phyloP scores from a whole-genome alignment of 2,888 invertebrate species.

The Hyposoter dolosus region DNA sequence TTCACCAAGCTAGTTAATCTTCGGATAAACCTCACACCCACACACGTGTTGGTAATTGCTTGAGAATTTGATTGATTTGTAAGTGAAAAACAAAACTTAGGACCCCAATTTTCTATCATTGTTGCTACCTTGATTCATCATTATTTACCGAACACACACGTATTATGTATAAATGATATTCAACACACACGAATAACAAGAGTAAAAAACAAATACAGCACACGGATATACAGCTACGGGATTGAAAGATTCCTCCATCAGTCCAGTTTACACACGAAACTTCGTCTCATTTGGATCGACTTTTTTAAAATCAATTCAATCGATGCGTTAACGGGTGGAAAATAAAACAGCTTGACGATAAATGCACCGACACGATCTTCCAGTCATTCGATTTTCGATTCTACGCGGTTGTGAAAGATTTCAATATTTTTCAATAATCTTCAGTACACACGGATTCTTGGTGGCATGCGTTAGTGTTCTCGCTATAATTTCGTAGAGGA shows the following conservation, averaged over 20 bases:
- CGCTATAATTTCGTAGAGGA: slow-evolving; percentile 70
- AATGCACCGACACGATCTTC: slow-evolving; percentile 21
- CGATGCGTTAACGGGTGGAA: background rate
- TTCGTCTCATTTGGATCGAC: slow-evolving; percentile 28
- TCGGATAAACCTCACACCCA: slow-evolving; percentile 37
- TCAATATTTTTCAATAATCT: background rate
- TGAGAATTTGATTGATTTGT: slow-evolving; percentile 73
- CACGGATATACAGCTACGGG: background rate
- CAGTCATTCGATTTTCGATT: background rate
- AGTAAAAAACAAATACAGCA: background rate
- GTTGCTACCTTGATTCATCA: slow-evolving; percentile 35
- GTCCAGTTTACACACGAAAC: slow-evolving; percentile 10
- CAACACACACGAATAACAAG: slow-evolving; percentile 51
- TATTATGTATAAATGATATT: slow-evolving; percentile 60
- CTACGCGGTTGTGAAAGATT: slow-evolving; percentile 1
- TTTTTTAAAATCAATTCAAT: slow-evolving; percentile 31
- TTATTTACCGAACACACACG: slow-evolving; percentile 51
- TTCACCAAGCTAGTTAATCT: slow-evolving; percentile 77
- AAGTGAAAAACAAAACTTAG: slow-evolving; percentile 68
- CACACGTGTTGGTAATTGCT: slow-evolving; percentile 80
- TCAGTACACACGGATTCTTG: slow-evolving; percentile 73
- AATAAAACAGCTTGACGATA: slow-evolving; percentile 19
- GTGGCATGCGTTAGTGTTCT: slow-evolving; percentile 80
- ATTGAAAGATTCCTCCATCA: slow-evolving; percentile 71
- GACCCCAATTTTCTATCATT: slow-evolving; percentile 70